Conservation (phyloP, 1,140 invertebrate genomes). For the Anadara kagoshimensis region DNA sequence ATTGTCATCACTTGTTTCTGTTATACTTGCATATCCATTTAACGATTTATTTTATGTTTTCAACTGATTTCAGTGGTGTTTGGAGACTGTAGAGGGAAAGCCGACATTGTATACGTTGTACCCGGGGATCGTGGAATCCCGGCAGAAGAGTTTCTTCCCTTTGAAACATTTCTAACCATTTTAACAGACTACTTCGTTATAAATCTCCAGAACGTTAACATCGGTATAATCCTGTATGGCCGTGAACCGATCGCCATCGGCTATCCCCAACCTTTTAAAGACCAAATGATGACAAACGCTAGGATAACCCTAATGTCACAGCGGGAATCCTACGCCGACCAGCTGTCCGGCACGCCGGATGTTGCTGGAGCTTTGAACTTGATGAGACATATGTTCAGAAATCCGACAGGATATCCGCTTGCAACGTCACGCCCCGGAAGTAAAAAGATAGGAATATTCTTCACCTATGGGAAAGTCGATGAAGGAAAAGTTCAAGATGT, state of each 20-base stretch:
- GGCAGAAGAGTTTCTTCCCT: constrained; percentile 53
- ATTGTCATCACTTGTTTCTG: too few relatives aligned
- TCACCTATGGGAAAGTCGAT: constrained; percentile 37
- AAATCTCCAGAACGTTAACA: constrained; percentile 39
- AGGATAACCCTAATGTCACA: constrained; percentile 47
- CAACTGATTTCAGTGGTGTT: constrained; percentile 13
- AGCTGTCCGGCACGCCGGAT: constrained; percentile 33
- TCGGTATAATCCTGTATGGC: constrained; percentile 51
- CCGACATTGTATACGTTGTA: constrained; percentile 46
- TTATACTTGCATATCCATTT: too few relatives aligned
- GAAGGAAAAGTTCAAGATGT: constrained; percentile 14
- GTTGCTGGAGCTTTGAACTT: constrained; percentile 34
- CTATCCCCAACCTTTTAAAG: constrained; percentile 45
- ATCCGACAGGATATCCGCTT: constrained; percentile 38
- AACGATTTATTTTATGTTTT: too few relatives aligned
- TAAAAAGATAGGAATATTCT: constrained; percentile 47
- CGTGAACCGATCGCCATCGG: constrained; percentile 37
- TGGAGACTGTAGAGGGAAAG: constrained; percentile 43
- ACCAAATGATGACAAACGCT: constrained; percentile 43
- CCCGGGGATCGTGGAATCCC: constrained; percentile 41
- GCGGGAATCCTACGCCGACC: constrained; percentile 30
- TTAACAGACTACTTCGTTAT: constrained; percentile 44
- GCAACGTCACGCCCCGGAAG: constrained; percentile 21
- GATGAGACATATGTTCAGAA: constrained; percentile 50
- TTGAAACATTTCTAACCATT: constrained; percentile 49